Percentiles rank a stretch among this genome's conserved stretches.
These are phyloP conservation scores for Acinonyx jubatus DNA, from an alignment of 2,113 vertebrate genomes.

Conservation along the genomic window DNA sequence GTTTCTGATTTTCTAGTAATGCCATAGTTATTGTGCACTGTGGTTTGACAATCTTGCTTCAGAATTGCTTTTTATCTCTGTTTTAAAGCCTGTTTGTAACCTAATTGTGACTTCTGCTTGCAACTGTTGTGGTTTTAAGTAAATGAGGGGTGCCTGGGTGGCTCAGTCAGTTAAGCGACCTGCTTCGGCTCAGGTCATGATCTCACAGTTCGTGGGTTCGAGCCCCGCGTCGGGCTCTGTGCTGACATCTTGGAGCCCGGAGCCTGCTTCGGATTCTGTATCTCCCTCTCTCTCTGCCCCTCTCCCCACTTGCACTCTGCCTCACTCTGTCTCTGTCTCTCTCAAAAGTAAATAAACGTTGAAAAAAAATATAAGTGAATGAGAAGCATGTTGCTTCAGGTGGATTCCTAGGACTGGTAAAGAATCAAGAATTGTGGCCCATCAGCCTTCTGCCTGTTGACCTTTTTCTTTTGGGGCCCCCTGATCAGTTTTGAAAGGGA, in stretches of 20 bases:
- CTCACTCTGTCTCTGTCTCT: too few species aligned
- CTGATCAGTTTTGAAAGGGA: constrained; percentile 90
- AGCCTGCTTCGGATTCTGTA: too few species aligned
- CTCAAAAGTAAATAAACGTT: too few species aligned
- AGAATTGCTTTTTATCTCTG: constrained; percentile 62
- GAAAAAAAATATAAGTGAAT: constrained; percentile 62
- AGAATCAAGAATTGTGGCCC: constrained; percentile 82
- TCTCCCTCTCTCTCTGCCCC: too few species aligned
- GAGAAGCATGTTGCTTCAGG: constrained; percentile 86
- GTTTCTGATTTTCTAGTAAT: not conserved
- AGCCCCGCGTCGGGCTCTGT: too few species aligned
- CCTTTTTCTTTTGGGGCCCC: constrained; percentile 86
- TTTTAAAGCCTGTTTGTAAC: constrained; percentile 70
- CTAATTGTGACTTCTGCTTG: constrained; percentile 76
- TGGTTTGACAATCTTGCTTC: constrained; percentile 67
- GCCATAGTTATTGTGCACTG: fast-evolving
- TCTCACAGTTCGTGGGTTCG: too few species aligned
- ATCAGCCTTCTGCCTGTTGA: constrained; percentile 85
- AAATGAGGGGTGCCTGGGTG: not conserved
- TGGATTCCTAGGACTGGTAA: constrained; percentile 80
- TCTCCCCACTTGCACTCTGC: too few species aligned
- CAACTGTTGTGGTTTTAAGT: constrained; percentile 78
- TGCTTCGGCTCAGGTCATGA: too few species aligned
- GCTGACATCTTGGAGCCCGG: too few species aligned
- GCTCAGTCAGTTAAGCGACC: too few species aligned